Conservation (phyloP, 2,113 vertebrate species). For the Pollimyrus isidori region DNA sequence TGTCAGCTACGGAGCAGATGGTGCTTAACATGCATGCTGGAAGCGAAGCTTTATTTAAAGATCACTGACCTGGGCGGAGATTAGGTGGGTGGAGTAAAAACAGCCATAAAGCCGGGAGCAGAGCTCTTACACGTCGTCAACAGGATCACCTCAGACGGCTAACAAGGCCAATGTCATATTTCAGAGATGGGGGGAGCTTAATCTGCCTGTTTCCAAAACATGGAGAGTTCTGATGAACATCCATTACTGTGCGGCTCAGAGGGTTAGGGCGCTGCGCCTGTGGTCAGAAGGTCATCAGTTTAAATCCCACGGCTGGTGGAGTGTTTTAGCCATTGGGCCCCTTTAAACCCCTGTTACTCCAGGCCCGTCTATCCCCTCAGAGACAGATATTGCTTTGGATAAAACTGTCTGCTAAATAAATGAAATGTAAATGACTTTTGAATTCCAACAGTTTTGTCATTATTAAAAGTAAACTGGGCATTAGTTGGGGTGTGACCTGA, state of each 20-base stretch:
- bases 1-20: not conserved
- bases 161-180: not conserved
- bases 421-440: not conserved
- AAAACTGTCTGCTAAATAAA: not conserved
- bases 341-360: not conserved
- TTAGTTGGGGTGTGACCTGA: not conserved
- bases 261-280: not conserved
- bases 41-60: not conserved
- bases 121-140: not conserved
- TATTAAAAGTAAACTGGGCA: not conserved
- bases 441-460: not conserved
- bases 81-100: not conserved
- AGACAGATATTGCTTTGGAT: not conserved
- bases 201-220: not conserved
- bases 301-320: not conserved
- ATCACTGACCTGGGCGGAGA: constrained; percentile 8
- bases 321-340: not conserved
- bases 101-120: not conserved
- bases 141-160: not conserved
- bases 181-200: not conserved
- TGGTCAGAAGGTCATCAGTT: not conserved
- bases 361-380: not conserved
- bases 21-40: not conserved
- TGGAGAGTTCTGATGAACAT: not conserved
- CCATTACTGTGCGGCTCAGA: not conserved